Evolutionary conservation across 2,113 vertebrate genomes (phyloP).

Genomic region (Micromys minutus): DNA sequence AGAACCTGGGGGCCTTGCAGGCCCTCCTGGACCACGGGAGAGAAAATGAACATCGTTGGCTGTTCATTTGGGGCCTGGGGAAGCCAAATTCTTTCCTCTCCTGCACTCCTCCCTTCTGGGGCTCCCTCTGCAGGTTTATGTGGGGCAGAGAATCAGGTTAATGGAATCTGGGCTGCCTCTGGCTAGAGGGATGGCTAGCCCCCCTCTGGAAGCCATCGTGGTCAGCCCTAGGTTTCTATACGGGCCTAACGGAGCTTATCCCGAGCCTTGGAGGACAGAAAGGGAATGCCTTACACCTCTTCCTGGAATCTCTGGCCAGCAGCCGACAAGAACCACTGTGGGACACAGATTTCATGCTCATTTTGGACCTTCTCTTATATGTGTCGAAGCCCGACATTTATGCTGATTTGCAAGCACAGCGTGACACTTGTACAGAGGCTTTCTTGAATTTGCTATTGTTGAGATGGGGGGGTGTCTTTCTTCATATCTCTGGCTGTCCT

Average conservation of each 20-base stretch:
- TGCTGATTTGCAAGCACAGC: accelerated
- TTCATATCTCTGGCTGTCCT: neutral
- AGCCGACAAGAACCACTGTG: accelerated
- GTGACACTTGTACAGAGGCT: accelerated
- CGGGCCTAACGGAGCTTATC: neutral
- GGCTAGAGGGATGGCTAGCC: conserved; percentile 39
- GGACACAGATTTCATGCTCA: neutral
- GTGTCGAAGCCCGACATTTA: neutral
- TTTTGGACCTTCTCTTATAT: neutral
- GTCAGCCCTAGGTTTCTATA: conserved; percentile 44
- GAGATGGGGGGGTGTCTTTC: neutral
- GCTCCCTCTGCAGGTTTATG: conserved; percentile 76
- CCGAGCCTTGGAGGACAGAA: neutral
- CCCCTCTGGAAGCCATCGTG: conserved; percentile 17
- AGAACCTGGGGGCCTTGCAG: conserved; percentile 49
- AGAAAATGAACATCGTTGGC: neutral
- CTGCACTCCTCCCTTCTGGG: neutral
- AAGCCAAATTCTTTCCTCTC: conserved; percentile 46
- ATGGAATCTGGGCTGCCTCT: conserved; percentile 77
- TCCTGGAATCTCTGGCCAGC: neutral
- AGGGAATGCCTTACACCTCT: neutral
- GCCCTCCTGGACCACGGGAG: conserved; percentile 24
- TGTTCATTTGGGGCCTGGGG: conserved; percentile 49
- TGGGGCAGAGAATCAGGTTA: conserved; percentile 82
- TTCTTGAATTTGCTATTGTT: neutral